A percentile compares a stretch with the other conserved stretches of the same genome.
Evolutionary conservation across 2,888 invertebrate genomes (phyloP).

Genomic region (Miltochrista miniata): DNA sequence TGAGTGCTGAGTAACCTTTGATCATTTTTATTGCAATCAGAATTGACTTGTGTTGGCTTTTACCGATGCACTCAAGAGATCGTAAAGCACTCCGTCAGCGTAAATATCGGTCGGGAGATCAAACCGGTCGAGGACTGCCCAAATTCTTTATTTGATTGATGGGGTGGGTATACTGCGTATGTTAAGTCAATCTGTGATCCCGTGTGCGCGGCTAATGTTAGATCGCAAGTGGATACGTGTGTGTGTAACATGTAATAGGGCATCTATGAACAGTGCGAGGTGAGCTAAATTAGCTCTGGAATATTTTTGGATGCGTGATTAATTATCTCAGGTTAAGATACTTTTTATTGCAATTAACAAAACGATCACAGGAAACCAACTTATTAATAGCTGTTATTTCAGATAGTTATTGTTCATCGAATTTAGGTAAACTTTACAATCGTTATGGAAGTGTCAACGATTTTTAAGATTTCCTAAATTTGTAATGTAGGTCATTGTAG

Average conservation of each 20-base stretch:
- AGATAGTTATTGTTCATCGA: no score
- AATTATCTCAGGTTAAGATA: no score
- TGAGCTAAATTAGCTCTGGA: not conserved
- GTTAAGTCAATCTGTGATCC: not conserved
- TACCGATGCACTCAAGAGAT: conserved; percentile 4
- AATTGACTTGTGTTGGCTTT: conserved; percentile 29
- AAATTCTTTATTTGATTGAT: conserved; percentile 6
- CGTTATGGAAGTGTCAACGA: no score
- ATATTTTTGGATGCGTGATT: no score
- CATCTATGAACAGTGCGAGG: not conserved
- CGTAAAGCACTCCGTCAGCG: conserved; percentile 4
- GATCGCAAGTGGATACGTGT: not conserved
- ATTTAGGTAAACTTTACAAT: no score
- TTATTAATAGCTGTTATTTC: no score
- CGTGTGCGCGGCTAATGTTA: not conserved
- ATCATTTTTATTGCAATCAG: conserved; percentile 28
- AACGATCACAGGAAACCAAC: no score
- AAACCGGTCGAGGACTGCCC: conserved; percentile 7
- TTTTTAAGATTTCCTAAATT: no score
- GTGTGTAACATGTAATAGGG: not conserved
- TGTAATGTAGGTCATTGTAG: no score
- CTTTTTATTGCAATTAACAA: no score
- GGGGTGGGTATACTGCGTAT: not conserved
- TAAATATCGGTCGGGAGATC: conserved; percentile 12
- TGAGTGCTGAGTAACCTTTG: conserved; percentile 19